phyloP scores from a whole-genome alignment of 2,113 vertebrate species.

The Petrocephalus zakoni region DNA sequence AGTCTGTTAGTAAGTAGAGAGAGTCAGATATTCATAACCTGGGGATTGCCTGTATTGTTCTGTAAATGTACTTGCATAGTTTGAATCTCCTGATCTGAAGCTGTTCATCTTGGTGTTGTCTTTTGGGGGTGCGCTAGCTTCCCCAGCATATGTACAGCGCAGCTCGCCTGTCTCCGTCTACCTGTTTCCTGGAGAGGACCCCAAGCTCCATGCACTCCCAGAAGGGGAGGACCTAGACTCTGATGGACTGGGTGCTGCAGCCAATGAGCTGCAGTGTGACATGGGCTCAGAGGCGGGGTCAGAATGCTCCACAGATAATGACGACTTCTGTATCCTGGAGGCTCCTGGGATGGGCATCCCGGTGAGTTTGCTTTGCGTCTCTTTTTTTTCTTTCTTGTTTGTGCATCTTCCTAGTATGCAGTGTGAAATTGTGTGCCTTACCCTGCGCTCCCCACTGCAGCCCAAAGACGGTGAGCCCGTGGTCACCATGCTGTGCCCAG shows the following conservation, averaged over 20 bases:
- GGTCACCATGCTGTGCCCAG: constrained; percentile 68
- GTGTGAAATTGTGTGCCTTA: not conserved
- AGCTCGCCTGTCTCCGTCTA: constrained; percentile 77
- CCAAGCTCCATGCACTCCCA: constrained; percentile 37
- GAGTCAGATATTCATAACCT: not conserved
- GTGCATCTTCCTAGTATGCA: not conserved
- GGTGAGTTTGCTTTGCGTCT: constrained; percentile 50
- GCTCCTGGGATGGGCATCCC: constrained; percentile 84
- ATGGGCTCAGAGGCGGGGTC: constrained; percentile 62
- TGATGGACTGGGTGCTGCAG: constrained; percentile 53
- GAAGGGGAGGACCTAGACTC: constrained; percentile 51
- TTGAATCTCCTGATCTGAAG: not conserved
- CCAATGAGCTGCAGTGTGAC: constrained; percentile 56
- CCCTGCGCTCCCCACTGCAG: constrained; percentile 41
- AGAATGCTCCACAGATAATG: constrained; percentile 71
- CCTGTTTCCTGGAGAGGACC: constrained; percentile 77
- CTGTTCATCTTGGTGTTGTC: not conserved
- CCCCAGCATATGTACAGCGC: constrained; percentile 51
- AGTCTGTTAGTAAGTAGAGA: not conserved
- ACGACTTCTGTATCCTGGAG: constrained; percentile 87
- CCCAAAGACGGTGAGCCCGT: constrained; percentile 78
- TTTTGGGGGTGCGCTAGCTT: constrained; percentile 47
- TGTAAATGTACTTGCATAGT: not conserved
- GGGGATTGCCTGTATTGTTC: not conserved
- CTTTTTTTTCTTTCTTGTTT: not conserved